Conservation (phyloP, 1,140 invertebrate genomes). For the Xylocopa sonorina region DNA sequence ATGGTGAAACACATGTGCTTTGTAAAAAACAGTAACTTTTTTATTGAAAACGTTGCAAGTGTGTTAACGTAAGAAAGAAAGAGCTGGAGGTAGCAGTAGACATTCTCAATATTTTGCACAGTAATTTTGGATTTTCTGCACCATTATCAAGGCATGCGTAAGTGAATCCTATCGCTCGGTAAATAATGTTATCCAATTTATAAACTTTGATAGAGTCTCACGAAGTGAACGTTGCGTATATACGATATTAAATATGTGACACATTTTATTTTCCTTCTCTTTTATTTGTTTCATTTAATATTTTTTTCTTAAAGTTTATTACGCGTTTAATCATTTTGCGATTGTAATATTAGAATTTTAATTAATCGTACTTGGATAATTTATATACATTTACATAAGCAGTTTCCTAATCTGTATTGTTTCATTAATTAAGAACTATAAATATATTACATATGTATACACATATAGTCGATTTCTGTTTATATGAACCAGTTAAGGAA, state of each 20-base stretch:
- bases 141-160: slow-evolving; percentile 56
- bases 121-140: slow-evolving; percentile 61
- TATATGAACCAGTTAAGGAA: too few relatives aligned
- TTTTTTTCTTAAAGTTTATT: neutral
- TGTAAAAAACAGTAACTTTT: slow-evolving; percentile 25
- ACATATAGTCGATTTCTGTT: too few relatives aligned
- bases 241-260: neutral
- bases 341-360: slow-evolving; percentile 1
- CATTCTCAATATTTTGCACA: slow-evolving; percentile 66
- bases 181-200: neutral
- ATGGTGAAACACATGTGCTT: too few relatives aligned
- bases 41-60: slow-evolving; percentile 25
- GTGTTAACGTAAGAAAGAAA: slow-evolving; percentile 47
- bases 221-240: neutral
- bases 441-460: neutral
- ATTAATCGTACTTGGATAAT: neutral
- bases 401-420: neutral
- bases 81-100: slow-evolving; percentile 67
- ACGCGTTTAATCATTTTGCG: neutral
- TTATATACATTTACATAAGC: neutral
- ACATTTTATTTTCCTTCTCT: slow-evolving; percentile 27
- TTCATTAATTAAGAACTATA: neutral
- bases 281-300: slow-evolving; percentile 32
- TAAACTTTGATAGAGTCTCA: neutral
- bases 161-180: slow-evolving; percentile 27